These are phyloP conservation scores for Catamblyrhynchus diadema DNA, from an alignment of 2,797 vertebrate genomes.

Conservation along the genomic window DNA sequence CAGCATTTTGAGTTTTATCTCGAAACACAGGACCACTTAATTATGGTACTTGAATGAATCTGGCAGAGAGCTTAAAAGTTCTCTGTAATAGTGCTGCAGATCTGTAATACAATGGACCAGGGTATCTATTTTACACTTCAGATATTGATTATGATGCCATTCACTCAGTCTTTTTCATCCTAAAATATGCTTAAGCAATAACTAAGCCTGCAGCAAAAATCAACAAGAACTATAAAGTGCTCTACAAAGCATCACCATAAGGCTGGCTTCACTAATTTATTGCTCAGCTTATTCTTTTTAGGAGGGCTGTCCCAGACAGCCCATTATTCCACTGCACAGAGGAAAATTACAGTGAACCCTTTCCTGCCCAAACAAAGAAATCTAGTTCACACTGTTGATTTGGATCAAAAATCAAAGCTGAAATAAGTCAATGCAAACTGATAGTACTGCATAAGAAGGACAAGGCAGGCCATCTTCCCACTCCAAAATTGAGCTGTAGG, in stretches of 20 bases:
- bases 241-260: background rate
- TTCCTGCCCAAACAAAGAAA: background rate
- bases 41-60: background rate
- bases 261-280: background rate
- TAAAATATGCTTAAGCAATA: background rate
- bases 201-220: background rate
- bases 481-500: background rate
- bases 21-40: background rate
- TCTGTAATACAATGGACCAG: background rate
- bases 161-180: slow-evolving; percentile 11
- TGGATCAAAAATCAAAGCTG: background rate
- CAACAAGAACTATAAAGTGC: background rate
- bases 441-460: background rate
- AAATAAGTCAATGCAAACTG: background rate
- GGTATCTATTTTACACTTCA: slow-evolving; percentile 4
- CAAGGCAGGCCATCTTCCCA: background rate
- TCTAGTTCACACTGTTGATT: background rate
- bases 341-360: background rate
- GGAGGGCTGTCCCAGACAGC: background rate
- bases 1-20: background rate
- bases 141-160: background rate
- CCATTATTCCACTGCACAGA: background rate
- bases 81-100: background rate
- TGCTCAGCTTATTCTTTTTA: background rate
- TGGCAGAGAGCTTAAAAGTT: background rate